Evolutionary conservation across 2,797 vertebrate genomes (phyloP).

Genomic region (Glossophaga mutica): DNA sequence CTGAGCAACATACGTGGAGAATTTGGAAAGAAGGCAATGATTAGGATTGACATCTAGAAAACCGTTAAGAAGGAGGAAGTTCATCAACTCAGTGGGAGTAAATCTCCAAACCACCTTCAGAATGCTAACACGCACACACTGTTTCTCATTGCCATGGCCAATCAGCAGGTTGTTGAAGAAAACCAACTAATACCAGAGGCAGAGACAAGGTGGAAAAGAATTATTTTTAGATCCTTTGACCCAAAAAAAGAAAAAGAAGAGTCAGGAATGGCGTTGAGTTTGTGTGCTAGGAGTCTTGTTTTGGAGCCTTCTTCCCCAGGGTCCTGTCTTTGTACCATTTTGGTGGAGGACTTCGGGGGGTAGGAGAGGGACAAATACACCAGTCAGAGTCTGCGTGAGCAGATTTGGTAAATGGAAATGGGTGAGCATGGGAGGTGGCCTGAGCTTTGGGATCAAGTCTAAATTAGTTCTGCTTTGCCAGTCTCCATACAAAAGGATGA

Average conservation of each 20-base stretch:
- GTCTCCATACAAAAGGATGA: neutral
- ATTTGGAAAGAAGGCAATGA: constrained; percentile 59
- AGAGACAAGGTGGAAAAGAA: neutral
- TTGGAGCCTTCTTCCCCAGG: neutral
- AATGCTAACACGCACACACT: neutral
- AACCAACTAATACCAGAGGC: neutral
- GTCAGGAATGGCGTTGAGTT: neutral
- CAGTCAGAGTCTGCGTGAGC: neutral
- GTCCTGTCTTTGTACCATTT: neutral
- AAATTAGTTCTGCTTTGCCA: neutral
- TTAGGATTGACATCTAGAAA: constrained; percentile 55
- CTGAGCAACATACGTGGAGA: constrained; percentile 31
- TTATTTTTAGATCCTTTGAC: neutral
- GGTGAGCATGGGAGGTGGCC: neutral
- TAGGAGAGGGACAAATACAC: neutral
- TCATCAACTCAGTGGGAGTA: constrained; percentile 60
- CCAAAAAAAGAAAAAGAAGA: neutral
- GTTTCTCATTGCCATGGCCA: neutral
- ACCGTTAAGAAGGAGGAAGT: constrained; percentile 72
- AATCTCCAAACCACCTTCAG: constrained; percentile 65
- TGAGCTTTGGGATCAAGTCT: neutral
- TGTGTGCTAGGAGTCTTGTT: neutral
- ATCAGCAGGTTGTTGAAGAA: neutral
- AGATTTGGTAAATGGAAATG: neutral
- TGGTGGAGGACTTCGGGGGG: neutral